phyloP scores from a whole-genome alignment of 2,113 vertebrate genomes.

The Burhinus oedicnemus region DNA sequence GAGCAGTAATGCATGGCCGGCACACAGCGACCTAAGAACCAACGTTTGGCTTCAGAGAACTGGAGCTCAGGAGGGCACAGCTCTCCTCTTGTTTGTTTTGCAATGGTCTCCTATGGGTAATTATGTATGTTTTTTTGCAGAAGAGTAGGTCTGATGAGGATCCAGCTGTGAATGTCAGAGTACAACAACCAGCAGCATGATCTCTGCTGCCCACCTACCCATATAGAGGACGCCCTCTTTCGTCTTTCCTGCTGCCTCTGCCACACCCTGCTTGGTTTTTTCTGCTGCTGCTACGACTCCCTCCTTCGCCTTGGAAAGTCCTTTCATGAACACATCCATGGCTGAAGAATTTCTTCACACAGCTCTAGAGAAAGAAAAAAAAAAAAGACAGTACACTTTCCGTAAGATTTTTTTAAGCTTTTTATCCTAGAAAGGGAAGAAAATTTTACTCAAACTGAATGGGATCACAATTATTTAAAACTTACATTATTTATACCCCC shows the following conservation, averaged over 20 bases:
- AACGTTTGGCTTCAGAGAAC: not conserved
- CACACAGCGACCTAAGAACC: not conserved
- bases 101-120: not conserved
- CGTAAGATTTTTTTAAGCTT: not conserved
- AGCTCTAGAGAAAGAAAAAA: not conserved
- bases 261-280: slow-evolving; percentile 90
- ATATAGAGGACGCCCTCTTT: slow-evolving; percentile 88
- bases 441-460: not conserved
- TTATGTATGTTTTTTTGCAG: not conserved
- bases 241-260: slow-evolving; percentile 88
- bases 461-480: not conserved
- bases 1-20: not conserved
- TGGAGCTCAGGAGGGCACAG: not conserved
- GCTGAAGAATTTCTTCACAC: slow-evolving; percentile 51
- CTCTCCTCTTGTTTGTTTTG: not conserved
- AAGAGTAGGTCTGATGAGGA: not conserved
- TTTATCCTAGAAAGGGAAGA: not conserved
- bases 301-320: slow-evolving; percentile 87
- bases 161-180: not conserved
- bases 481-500: rapidly evolving
- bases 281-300: slow-evolving; percentile 87
- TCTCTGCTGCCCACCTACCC: slow-evolving; percentile 76
- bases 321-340: slow-evolving; percentile 89
- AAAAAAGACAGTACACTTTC: not conserved
- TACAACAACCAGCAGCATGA: rapidly evolving